These are phyloP conservation scores for Watsonalla cultraria DNA, from an alignment of 2,888 invertebrate species.

Conservation along the genomic window DNA sequence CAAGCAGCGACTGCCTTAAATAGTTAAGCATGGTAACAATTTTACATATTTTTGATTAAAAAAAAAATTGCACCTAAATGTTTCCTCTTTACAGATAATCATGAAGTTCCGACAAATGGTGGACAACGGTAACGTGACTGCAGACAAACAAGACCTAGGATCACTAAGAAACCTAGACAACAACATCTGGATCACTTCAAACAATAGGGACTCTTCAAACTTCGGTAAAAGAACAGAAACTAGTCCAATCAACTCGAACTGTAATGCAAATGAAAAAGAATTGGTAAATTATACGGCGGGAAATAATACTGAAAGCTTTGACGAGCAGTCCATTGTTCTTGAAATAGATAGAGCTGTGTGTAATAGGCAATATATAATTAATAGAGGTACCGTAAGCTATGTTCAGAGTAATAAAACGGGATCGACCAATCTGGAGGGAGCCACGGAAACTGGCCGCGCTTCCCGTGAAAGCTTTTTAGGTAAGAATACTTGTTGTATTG, in stretches of 20 bases:
- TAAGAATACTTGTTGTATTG: constrained; percentile 17
- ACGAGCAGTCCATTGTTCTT: constrained; percentile 19
- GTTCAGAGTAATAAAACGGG: constrained; percentile 24
- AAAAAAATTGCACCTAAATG: no score
- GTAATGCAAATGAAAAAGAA: constrained; percentile 33
- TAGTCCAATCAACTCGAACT: constrained; percentile 36
- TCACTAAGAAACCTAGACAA: constrained; percentile 34
- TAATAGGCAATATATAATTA: constrained; percentile 60
- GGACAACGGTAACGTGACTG: constrained; percentile 60
- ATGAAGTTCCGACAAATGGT: constrained; percentile 56
- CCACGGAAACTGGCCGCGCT: constrained; percentile 23
- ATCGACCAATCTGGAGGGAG: constrained; percentile 42
- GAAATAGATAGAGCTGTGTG: constrained; percentile 45
- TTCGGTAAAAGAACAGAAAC: constrained; percentile 34
- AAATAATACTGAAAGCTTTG: constrained; percentile 20
- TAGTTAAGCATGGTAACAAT: no score
- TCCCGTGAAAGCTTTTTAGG: constrained; percentile 35
- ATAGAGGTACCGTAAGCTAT: constrained; percentile 38
- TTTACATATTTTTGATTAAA: no score
- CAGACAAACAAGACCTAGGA: constrained; percentile 31
- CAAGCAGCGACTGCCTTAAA: no score
- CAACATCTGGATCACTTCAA: constrained; percentile 37
- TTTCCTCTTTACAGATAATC: constrained; percentile 49
- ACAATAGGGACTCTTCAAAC: constrained; percentile 26
- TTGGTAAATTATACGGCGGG: constrained; percentile 31